These are phyloP conservation scores for Galendromus occidentalis DNA, from an alignment of 1,140 invertebrate species.

Conservation along the genomic window DNA sequence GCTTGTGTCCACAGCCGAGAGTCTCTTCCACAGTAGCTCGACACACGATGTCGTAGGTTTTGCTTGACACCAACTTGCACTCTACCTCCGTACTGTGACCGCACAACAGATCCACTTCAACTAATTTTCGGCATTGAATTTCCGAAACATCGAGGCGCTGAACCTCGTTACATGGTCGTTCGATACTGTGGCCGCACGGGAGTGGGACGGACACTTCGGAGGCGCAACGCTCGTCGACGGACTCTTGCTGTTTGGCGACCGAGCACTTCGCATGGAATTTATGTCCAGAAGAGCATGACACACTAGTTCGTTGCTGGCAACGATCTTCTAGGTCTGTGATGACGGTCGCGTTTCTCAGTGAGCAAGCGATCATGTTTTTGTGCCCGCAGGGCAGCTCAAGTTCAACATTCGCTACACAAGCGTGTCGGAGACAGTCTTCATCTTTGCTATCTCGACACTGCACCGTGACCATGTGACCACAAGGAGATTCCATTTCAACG, in stretches of 20 bases:
- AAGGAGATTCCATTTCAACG: constrained; percentile 9
- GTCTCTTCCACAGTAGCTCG: too few species aligned
- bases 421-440: not conserved
- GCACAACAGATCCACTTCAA: not conserved
- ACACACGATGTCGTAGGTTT: too few species aligned
- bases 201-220: too few species aligned
- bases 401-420: not conserved
- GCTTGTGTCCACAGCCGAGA: too few species aligned
- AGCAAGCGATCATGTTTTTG: not conserved
- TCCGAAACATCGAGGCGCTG: too few species aligned
- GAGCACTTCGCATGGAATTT: not conserved
- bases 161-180: too few species aligned
- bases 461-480: constrained; percentile 17
- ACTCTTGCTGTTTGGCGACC: not conserved
- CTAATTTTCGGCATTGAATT: too few species aligned
- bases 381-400: not conserved
- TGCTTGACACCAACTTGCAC: not conserved
- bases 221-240: too few species aligned
- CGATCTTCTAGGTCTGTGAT: constrained; percentile 30
- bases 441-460: constrained; percentile 13
- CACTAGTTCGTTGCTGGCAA: constrained; percentile 24
- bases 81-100: not conserved
- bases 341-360: not conserved
- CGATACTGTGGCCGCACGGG: too few species aligned
- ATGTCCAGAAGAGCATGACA: not conserved